Base-by-base conservation (phyloP, 2,113 vertebrate genomes). In the Mus pahari region DNA sequence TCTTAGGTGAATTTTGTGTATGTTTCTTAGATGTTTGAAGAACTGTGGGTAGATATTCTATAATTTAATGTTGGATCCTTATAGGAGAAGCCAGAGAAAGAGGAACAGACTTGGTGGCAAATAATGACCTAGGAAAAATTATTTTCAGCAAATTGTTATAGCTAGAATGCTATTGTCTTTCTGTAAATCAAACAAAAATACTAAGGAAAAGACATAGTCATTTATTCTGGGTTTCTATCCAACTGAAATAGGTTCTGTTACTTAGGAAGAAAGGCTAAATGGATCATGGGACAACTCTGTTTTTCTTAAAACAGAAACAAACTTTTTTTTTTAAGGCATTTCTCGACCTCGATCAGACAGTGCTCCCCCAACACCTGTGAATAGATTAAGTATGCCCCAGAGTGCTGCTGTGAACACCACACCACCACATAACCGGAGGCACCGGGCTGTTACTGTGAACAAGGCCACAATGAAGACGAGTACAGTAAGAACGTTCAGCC, bases 371-470 rank as follows among this genome's bases (percentile, higher is more conserved):
- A 99, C 99, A 0, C 99, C 99, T 0, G 99, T 99, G 58, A 99
- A 99, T 95, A 99, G 99, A 97, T 98, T 99, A 97, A 99, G 99
- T 98, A 99, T 99, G 99, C 99, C 99, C 68, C 99, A 99, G 6
- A 99, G 78, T 50, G 98, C 99, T n/a, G 98, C 99, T 97, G 99
- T 99, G 98, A 99, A 98, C 98, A 99, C 99, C 81, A 99, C 99
- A 0, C 99, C 99, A 3, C 99, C 99, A 71, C 99, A 99, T 96
- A 99, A 98, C 98, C 99, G 99, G 42, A 98, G 99, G 97, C 99
- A 99, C 81, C 98, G 99, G 17, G 98, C 99, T 53, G 98, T 99
- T 45, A 99, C 99, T 96, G 99, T 99, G 94, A 99, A 99, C 96
- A 99, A 99, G 98, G 98, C 99, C 62, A 98, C 99, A 0, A 99